These are phyloP conservation scores for Macaria notata DNA, from an alignment of 2,888 invertebrate species.

Conservation along the genomic window DNA sequence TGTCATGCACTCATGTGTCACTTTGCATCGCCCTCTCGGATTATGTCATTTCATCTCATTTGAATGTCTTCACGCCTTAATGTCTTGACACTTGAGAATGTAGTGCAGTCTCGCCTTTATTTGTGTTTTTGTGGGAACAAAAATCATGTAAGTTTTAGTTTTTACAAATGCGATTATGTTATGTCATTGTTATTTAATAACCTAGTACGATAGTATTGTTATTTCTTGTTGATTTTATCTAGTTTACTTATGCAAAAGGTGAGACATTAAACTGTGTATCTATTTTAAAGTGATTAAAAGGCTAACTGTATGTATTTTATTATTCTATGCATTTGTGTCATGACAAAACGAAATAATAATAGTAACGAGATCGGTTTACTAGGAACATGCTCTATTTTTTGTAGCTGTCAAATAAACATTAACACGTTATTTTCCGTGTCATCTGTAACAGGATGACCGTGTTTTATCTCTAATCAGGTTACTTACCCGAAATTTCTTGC, in stretches of 20 bases:
- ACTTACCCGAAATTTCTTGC: constrained; percentile 51
- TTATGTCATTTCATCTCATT: constrained; percentile 45
- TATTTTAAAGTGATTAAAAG: too few species aligned
- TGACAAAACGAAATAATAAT: too few species aligned
- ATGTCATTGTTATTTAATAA: too few species aligned
- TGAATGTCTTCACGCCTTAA: constrained; percentile 32
- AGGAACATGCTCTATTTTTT: constrained; percentile 30
- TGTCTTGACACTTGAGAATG: constrained; percentile 18
- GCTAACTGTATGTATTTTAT: too few species aligned
- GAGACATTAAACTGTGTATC: too few species aligned
- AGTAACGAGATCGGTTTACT: constrained; percentile 17
- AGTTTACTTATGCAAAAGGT: too few species aligned
- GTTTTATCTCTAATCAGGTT: constrained; percentile 59
- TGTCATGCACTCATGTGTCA: constrained; percentile 19
- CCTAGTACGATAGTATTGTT: too few species aligned
- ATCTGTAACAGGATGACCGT: constrained; percentile 60
- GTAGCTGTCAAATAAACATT: constrained; percentile 28
- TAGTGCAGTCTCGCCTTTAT: constrained; percentile 3
- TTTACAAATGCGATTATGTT: too few species aligned
- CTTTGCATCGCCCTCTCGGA: constrained; percentile 28
- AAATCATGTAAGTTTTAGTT: constrained; percentile 6
- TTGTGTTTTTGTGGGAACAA: constrained; percentile 6
- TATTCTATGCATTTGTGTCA: too few species aligned
- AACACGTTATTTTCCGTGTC: constrained; percentile 26
- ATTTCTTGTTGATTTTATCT: too few species aligned